phyloP scores from a whole-genome alignment of 2,797 vertebrate genomes.

The Lithobates pipiens region DNA sequence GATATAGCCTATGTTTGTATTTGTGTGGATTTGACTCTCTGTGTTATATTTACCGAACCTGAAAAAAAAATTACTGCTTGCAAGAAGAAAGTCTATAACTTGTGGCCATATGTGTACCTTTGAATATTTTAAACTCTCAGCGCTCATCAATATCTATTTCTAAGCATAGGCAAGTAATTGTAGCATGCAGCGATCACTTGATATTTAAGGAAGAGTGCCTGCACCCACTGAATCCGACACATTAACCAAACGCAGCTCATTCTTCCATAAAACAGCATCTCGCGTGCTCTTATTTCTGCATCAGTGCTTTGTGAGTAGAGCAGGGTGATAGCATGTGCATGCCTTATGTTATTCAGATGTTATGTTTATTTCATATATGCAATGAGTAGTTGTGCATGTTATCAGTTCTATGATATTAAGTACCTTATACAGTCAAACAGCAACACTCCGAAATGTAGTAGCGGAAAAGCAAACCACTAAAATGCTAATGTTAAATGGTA shows the following conservation, averaged over 20 bases:
- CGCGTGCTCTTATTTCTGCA: constrained; percentile 24
- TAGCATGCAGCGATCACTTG: constrained; percentile 49
- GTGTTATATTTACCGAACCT: background rate
- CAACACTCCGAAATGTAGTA: too few relatives aligned
- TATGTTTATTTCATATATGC: background rate
- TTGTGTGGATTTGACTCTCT: background rate
- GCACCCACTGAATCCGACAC: constrained; percentile 47
- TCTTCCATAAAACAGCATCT: constrained; percentile 45
- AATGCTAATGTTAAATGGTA: background rate
- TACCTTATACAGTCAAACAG: background rate
- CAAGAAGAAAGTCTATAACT: constrained; percentile 2
- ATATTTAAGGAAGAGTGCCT: constrained; percentile 50
- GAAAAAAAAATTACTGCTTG: background rate
- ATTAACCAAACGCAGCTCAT: constrained; percentile 31
- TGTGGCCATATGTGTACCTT: constrained; percentile 13
- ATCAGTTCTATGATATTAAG: background rate
- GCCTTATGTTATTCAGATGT: background rate
- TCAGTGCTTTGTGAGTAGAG: background rate
- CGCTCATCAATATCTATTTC: constrained; percentile 41
- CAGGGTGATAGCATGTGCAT: background rate
- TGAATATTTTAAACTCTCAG: constrained; percentile 28
- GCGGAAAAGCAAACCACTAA: background rate
- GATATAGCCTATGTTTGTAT: constrained; percentile 16
- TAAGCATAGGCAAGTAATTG: constrained; percentile 56
- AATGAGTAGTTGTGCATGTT: background rate